Conservation (phyloP, 2,113 vertebrate species). For the Apistogramma diplotaenia region DNA sequence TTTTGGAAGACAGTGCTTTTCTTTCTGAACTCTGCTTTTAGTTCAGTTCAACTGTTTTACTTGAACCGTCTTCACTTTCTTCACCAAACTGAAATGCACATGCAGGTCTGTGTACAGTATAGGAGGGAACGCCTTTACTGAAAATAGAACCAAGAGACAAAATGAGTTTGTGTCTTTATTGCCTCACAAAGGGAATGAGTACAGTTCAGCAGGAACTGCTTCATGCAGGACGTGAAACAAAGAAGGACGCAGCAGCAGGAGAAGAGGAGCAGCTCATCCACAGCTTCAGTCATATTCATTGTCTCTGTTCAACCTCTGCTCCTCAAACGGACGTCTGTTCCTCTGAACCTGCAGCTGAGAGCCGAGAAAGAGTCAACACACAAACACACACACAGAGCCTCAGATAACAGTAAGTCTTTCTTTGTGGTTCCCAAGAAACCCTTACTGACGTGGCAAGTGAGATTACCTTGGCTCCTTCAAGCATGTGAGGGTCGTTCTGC, state of each 20-base stretch:
- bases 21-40: neutral
- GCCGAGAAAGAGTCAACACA: neutral
- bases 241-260: neutral
- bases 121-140: neutral
- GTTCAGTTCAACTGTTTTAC: too few relatives aligned
- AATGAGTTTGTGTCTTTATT: neutral
- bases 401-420: too few relatives aligned
- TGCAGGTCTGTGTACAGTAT: too few relatives aligned
- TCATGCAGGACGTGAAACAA: neutral
- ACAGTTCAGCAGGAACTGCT: neutral
- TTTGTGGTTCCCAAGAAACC: neutral
- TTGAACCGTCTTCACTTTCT: neutral
- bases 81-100: neutral
- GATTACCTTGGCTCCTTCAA: slow-evolving; percentile 85
- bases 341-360: slow-evolving; percentile 76
- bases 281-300: slow-evolving; percentile 15
- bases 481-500: slow-evolving; percentile 83
- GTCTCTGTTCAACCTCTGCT: slow-evolving; percentile 16
- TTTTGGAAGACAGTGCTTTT: too few relatives aligned
- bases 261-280: neutral
- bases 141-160: accelerated
- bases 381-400: too few relatives aligned
- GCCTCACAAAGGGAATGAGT: neutral
- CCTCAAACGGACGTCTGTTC: slow-evolving; percentile 61
- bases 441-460: neutral